These are phyloP conservation scores for Colistium nudipinnis DNA, from an alignment of 2,113 vertebrate genomes.

Conservation along the genomic window DNA sequence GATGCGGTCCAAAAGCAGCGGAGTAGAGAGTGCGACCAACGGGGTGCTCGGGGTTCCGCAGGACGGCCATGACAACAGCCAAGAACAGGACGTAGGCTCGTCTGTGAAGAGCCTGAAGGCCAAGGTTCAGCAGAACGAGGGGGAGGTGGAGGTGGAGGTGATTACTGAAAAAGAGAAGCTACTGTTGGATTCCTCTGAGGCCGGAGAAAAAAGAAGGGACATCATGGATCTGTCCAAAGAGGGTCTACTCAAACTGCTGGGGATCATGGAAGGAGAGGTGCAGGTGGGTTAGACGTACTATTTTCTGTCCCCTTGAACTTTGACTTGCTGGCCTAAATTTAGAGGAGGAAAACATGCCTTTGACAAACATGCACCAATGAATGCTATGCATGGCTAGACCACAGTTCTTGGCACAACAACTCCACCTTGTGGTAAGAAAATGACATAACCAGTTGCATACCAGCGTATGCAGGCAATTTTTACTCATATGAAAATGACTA, in stretches of 20 bases:
- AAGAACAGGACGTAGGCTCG: conserved; percentile 82
- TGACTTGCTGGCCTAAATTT: neutral
- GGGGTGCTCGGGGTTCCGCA: conserved; percentile 84
- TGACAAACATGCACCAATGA: neutral
- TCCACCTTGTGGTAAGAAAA: conserved; percentile 64
- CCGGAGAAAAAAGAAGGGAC: conserved; percentile 75
- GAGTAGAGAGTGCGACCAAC: conserved; percentile 83
- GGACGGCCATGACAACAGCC: conserved; percentile 77
- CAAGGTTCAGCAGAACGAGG: conserved; percentile 80
- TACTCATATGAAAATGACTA: neutral
- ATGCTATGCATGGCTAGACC: neutral
- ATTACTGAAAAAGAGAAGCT: conserved; percentile 86
- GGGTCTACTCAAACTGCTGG: conserved; percentile 91
- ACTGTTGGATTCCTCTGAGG: conserved; percentile 79
- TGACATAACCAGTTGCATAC: conserved; percentile 5
- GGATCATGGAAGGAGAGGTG: conserved; percentile 97
- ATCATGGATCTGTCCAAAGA: conserved; percentile 89
- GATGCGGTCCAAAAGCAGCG: conserved; percentile 95
- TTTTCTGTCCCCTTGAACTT: neutral
- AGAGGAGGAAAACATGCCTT: neutral
- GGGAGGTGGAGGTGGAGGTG: conserved; percentile 81
- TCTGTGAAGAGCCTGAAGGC: conserved; percentile 87
- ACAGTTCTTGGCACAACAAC: conserved; percentile 48
- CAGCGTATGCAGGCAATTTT: neutral
- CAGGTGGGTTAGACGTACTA: conserved; percentile 82